Conservation (phyloP, 2,888 invertebrate genomes). For the Archaeoteleia sp. region DNA sequence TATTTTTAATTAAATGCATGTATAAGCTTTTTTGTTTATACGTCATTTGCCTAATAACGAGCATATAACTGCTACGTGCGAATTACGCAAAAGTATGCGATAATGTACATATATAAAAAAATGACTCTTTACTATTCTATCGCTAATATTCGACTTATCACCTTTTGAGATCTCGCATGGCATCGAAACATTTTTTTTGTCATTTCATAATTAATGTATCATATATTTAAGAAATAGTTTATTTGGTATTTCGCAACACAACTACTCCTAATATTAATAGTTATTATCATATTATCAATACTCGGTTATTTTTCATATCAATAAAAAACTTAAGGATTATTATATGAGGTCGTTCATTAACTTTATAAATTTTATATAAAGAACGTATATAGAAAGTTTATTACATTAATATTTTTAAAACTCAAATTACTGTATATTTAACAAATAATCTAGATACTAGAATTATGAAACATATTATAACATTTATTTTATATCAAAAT, state of each 20-base stretch:
- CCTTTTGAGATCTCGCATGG: no score
- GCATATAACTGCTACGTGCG: slow-evolving; percentile 22
- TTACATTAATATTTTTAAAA: no score
- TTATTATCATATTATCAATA: slow-evolving; percentile 11
- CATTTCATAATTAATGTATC: slow-evolving; percentile 7
- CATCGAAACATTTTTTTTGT: slow-evolving; percentile 14
- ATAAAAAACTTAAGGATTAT: slow-evolving; percentile 3
- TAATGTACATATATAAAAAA: slow-evolving; percentile 34
- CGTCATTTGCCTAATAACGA: slow-evolving; percentile 20
- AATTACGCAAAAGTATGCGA: slow-evolving; percentile 27
- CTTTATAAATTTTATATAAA: neutral
- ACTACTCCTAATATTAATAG: slow-evolving; percentile 25
- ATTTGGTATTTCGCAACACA: slow-evolving; percentile 34
- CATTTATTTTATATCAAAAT: no score
- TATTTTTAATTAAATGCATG: neutral
- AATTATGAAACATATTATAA: no score
- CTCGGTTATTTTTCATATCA: slow-evolving; percentile 2
- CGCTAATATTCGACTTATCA: slow-evolving; percentile 25
- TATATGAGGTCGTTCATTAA: slow-evolving; percentile 4
- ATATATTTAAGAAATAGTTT: slow-evolving; percentile 24
- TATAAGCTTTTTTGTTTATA: slow-evolving; percentile 7
- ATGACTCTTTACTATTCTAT: slow-evolving; percentile 28
- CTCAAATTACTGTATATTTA: no score
- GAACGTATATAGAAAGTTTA: no score
- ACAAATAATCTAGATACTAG: no score